These are phyloP conservation scores for Odontamblyopus rebecca DNA, from an alignment of 2,797 vertebrate species.

Conservation along the genomic window DNA sequence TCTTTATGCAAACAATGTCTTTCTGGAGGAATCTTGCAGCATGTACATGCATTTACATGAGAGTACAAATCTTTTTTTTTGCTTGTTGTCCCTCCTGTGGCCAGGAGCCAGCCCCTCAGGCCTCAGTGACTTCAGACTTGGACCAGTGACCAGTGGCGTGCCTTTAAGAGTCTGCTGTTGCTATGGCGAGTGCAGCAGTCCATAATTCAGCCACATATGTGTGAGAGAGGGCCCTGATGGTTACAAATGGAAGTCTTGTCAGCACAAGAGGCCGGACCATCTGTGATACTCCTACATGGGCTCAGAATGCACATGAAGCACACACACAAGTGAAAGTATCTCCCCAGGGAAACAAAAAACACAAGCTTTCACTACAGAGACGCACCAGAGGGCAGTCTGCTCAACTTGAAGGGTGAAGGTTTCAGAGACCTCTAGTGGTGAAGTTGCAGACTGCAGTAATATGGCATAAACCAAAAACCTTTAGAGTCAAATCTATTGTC, in stretches of 20 bases:
- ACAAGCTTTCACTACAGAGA: slow-evolving; percentile 3
- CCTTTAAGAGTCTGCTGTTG: slow-evolving; percentile 54
- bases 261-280: slow-evolving; percentile 65
- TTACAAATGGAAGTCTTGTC: slow-evolving; percentile 73
- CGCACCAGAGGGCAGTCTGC: not conserved
- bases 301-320: slow-evolving; percentile 28
- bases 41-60: slow-evolving; percentile 12
- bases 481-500: not conserved
- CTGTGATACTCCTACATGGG: slow-evolving; percentile 69
- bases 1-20: not conserved
- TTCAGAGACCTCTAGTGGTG: slow-evolving; percentile 9
- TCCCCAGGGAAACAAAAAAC: slow-evolving; percentile 14
- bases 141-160: slow-evolving; percentile 42
- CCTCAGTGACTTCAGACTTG: slow-evolving; percentile 52
- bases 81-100: slow-evolving; percentile 53
- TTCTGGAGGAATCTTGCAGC: not conserved
- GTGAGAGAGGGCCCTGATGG: slow-evolving; percentile 51
- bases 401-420: not conserved
- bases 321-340: slow-evolving; percentile 21
- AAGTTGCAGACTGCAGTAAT: not conserved
- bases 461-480: not conserved
- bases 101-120: slow-evolving; percentile 53
- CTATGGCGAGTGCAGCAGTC: slow-evolving; percentile 63
- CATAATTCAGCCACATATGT: slow-evolving; percentile 36
- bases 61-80: slow-evolving; percentile 30